These are phyloP conservation scores for Cetoscarus ocellatus DNA, from an alignment of 2,797 vertebrate genomes.

Conservation along the genomic window DNA sequence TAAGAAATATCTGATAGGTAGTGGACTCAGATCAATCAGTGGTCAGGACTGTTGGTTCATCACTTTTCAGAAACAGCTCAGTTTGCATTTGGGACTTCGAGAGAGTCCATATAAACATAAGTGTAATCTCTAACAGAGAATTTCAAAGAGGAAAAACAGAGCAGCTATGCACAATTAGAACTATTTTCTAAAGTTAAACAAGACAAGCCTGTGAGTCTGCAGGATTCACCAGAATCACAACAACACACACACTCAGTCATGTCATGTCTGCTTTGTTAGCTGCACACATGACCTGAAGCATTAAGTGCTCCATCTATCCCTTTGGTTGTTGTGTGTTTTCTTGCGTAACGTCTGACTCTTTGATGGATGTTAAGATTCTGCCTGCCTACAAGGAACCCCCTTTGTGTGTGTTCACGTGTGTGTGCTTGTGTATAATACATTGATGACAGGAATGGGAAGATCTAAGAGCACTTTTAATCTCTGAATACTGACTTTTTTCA, in stretches of 20 bases:
- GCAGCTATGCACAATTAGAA: no score
- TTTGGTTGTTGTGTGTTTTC: not conserved
- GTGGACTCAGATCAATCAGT: no score
- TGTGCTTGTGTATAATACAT: slow-evolving; percentile 17
- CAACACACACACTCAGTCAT: not conserved
- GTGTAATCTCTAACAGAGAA: no score
- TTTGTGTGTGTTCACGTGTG: slow-evolving; percentile 4
- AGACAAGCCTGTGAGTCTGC: not conserved
- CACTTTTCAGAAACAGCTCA: no score
- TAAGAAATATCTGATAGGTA: no score
- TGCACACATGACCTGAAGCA: slow-evolving; percentile 14
- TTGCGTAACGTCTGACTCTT: slow-evolving; percentile 11
- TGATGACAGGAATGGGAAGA: not conserved
- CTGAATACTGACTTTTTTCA: no score
- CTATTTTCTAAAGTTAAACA: not conserved
- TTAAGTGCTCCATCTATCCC: not conserved
- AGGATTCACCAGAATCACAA: not conserved
- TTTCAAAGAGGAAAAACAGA: no score
- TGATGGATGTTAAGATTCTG: slow-evolving; percentile 28
- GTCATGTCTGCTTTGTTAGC: slow-evolving; percentile 18
- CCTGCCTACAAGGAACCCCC: slow-evolving; percentile 10
- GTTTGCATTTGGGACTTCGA: no score
- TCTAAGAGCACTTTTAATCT: not conserved
- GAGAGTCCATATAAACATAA: no score
- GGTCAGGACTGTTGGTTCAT: no score